Evolutionary conservation across 2,113 vertebrate genomes (phyloP).

Genomic region (Nansenia antarctica): DNA sequence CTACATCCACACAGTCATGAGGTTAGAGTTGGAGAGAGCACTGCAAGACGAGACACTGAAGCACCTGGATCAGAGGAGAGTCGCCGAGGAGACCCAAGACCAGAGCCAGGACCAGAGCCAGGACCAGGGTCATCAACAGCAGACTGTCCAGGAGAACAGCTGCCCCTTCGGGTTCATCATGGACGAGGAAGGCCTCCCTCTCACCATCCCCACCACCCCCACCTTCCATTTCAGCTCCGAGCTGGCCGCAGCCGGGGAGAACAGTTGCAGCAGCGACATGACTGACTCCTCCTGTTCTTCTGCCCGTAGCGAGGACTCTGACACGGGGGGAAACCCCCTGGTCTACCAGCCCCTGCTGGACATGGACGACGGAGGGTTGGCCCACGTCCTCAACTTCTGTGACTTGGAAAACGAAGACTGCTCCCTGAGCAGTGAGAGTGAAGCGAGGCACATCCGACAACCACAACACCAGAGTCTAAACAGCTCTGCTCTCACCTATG

Average conservation of each 20-base stretch:
- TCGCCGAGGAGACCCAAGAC: constrained; percentile 39
- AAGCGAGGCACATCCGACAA: constrained; percentile 29
- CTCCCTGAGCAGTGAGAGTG: constrained; percentile 27
- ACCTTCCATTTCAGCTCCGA: constrained; percentile 77
- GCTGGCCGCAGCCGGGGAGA: constrained; percentile 72
- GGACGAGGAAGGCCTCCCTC: constrained; percentile 53
- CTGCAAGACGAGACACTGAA: constrained; percentile 35
- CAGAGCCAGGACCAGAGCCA: constrained; percentile 16
- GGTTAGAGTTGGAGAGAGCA: constrained; percentile 80
- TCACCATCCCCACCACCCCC: constrained; percentile 54
- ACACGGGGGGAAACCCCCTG: constrained; percentile 47
- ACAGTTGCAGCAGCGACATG: constrained; percentile 88
- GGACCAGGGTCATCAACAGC: not conserved
- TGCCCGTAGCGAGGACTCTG: constrained; percentile 70
- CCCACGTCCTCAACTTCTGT: constrained; percentile 77
- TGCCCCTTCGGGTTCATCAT: constrained; percentile 58
- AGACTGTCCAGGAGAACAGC: constrained; percentile 21
- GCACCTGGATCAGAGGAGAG: constrained; percentile 12
- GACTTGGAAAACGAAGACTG: constrained; percentile 74
- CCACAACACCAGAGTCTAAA: constrained; percentile 69
- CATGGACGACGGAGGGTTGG: constrained; percentile 69
- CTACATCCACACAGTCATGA: constrained; percentile 89
- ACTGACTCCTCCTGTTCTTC: constrained; percentile 83
- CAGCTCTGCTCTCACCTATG: constrained; percentile 28
- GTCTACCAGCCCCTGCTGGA: constrained; percentile 65